A percentile compares a stretch with the other conserved stretches of the same genome.
Evolutionary conservation across 2,888 invertebrate species (phyloP).

Genomic region (Eustalomyia histrio): DNA sequence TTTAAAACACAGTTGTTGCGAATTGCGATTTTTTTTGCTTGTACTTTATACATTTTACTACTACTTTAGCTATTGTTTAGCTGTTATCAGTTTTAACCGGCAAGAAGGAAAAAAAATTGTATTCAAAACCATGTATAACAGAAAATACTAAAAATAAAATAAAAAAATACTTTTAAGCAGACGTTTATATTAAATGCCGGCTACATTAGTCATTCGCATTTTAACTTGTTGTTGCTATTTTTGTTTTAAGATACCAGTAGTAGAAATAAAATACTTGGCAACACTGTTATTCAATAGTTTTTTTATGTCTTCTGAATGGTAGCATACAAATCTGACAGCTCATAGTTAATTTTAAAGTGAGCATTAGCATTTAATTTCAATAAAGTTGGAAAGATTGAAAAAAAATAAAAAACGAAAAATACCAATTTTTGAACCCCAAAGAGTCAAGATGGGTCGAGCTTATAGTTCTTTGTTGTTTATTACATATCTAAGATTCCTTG

Average conservation of each 20-base stretch:
- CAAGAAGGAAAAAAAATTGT: neutral
- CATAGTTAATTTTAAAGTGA: too few relatives aligned
- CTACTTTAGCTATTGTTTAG: conserved; percentile 4
- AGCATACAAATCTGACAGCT: too few relatives aligned
- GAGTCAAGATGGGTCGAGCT: too few relatives aligned
- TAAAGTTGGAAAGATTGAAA: too few relatives aligned
- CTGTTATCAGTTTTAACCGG: conserved; percentile 32
- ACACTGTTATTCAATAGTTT: neutral
- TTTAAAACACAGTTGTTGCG: conserved; percentile 24
- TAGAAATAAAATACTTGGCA: neutral
- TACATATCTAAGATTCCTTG: too few relatives aligned
- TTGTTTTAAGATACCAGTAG: neutral
- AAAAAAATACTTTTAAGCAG: neutral
- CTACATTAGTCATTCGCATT: neutral
- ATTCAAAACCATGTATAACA: neutral
- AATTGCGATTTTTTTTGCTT: neutral
- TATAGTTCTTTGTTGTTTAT: too few relatives aligned
- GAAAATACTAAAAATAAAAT: neutral
- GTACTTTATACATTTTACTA: neutral
- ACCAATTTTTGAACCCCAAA: too few relatives aligned
- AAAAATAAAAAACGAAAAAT: too few relatives aligned
- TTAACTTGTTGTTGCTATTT: too few relatives aligned
- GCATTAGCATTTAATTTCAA: too few relatives aligned
- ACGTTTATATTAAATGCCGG: neutral
- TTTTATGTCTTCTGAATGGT: neutral